Evolutionary conservation across 2,888 invertebrate species (phyloP).

Genomic region (Clusia tigrina): DNA sequence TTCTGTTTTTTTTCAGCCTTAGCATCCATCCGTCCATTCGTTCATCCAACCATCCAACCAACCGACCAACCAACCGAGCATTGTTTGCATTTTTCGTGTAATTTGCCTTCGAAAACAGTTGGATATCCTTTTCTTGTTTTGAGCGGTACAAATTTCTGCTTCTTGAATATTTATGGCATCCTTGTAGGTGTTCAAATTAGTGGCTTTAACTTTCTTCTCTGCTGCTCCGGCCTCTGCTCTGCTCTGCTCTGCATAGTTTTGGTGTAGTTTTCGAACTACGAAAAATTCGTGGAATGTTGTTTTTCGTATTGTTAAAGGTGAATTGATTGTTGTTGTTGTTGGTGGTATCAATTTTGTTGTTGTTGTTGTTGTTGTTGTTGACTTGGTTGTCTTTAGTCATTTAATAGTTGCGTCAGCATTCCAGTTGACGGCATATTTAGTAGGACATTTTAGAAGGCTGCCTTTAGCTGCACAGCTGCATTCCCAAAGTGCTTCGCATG

Average conservation of each 20-base stretch:
- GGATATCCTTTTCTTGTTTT: too few species aligned
- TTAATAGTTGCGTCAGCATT: too few species aligned
- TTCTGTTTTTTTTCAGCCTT: too few species aligned
- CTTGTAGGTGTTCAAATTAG: neutral
- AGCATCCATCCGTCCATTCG: too few species aligned
- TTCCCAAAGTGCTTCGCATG: neutral
- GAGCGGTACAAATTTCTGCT: neutral
- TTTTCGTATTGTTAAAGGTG: neutral
- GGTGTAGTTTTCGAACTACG: neutral
- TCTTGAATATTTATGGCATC: neutral
- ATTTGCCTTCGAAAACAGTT: neutral
- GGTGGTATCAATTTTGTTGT: neutral
- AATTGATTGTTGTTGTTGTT: neutral
- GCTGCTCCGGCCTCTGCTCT: neutral
- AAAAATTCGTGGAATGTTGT: neutral
- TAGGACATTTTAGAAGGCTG: neutral
- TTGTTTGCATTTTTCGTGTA: too few species aligned
- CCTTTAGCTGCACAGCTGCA: neutral
- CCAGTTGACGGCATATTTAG: neutral
- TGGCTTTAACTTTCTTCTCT: neutral
- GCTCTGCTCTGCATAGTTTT: neutral
- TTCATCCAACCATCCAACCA: too few species aligned
- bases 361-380: neutral
- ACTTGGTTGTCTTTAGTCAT: neutral
- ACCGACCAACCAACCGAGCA: too few species aligned